Percentiles rank a stretch among this genome's conserved stretches.
Evolutionary conservation across 2,113 vertebrate species (phyloP).

Genomic region (Tetrao urogallus): DNA sequence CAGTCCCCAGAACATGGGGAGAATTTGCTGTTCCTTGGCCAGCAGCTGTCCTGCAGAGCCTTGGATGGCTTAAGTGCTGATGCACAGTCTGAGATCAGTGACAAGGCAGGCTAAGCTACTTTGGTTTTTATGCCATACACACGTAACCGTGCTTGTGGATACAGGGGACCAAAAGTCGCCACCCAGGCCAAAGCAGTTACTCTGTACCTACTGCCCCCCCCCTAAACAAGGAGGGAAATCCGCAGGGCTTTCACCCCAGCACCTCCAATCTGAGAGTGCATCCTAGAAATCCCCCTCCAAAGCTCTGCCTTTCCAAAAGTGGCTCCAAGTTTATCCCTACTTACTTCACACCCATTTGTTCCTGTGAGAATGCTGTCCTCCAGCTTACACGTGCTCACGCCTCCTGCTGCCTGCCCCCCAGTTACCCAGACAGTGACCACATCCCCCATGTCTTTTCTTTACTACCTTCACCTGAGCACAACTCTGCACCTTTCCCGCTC

Average conservation of each 20-base stretch:
- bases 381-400: rapidly evolving
- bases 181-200: background rate
- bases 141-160: background rate
- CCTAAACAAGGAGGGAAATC: background rate
- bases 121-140: background rate
- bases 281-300: background rate
- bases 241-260: background rate
- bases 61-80: background rate
- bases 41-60: background rate
- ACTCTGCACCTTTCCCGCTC: background rate
- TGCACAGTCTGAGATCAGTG: rapidly evolving
- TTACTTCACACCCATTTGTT: background rate
- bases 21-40: background rate
- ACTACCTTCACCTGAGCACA: background rate
- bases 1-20: background rate
- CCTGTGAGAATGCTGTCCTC: background rate
- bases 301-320: rapidly evolving
- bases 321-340: background rate
- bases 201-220: background rate
- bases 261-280: background rate
- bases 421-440: rapidly evolving
- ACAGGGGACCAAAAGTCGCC: background rate
- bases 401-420: background rate
- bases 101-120: background rate
- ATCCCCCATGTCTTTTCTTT: background rate